Percentiles rank a stretch among this genome's conserved stretches.
phyloP scores from a whole-genome alignment of 2,113 vertebrate species.

The Bolborhynchus lineola region DNA sequence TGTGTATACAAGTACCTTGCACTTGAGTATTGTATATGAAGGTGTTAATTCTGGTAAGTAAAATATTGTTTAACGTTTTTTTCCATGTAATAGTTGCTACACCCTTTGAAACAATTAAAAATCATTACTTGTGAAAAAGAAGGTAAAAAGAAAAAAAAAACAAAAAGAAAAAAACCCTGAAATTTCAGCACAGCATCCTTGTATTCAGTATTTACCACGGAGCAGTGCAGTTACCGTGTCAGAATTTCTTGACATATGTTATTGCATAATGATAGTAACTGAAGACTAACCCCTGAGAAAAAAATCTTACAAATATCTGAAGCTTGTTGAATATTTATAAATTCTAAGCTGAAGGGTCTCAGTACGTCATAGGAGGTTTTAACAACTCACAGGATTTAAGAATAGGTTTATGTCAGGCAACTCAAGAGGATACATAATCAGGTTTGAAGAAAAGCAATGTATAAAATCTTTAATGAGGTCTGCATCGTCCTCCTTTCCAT shows the following conservation, averaged over 20 bases:
- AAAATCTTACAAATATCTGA: neutral
- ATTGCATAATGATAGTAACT: neutral
- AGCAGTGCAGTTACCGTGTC: neutral
- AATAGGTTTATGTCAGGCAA: neutral
- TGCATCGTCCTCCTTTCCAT: neutral
- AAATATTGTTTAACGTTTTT: neutral
- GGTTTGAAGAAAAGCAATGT: neutral
- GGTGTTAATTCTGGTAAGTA: neutral
- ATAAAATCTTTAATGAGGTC: neutral
- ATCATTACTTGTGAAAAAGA: neutral
- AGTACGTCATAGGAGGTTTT: neutral
- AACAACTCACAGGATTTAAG: neutral
- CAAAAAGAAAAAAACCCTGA: no score
- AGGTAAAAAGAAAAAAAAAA: neutral
- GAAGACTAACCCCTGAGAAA: neutral
- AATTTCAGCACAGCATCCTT: neutral
- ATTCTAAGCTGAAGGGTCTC: neutral
- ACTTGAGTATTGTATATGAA: neutral
- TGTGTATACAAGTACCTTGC: neutral
- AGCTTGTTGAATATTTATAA: conserved; percentile 13
- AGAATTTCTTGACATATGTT: neutral
- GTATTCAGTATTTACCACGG: neutral
- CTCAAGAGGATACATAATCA: neutral
- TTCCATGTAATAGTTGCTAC: neutral
- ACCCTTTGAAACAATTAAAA: neutral